Evolutionary conservation across 1,140 invertebrate genomes (phyloP).

Genomic region (Heliconius nattereri): DNA sequence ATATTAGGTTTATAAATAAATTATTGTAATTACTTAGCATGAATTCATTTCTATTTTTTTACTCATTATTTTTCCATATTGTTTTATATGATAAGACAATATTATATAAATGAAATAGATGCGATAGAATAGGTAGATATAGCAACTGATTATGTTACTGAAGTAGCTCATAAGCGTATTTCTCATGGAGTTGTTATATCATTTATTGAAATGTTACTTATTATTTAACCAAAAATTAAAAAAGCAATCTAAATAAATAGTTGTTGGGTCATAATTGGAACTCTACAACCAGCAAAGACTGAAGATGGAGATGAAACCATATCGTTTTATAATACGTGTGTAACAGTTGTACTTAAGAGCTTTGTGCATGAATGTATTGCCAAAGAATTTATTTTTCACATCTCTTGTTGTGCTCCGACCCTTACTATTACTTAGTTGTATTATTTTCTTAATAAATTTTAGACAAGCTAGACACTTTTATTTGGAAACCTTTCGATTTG

Average conservation of each 20-base stretch:
- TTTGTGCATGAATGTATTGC: slow-evolving; percentile 54
- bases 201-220: slow-evolving; percentile 55
- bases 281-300: slow-evolving; percentile 77
- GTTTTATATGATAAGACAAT: slow-evolving; percentile 38
- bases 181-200: slow-evolving; percentile 48
- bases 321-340: slow-evolving; percentile 77
- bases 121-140: slow-evolving; percentile 25
- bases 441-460: slow-evolving; percentile 44
- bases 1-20: slow-evolving; percentile 37
- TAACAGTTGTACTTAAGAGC: slow-evolving; percentile 67
- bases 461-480: slow-evolving; percentile 37
- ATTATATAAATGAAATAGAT: slow-evolving; percentile 27
- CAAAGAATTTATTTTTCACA: slow-evolving; percentile 59
- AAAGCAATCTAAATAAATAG: slow-evolving; percentile 58
- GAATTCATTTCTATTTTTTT: slow-evolving; percentile 54
- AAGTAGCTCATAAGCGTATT: slow-evolving; percentile 23
- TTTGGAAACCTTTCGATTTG: slow-evolving; percentile 22
- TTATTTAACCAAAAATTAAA: slow-evolving; percentile 61
- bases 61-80: slow-evolving; percentile 36
- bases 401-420: slow-evolving; percentile 44
- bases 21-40: slow-evolving; percentile 42
- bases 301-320: slow-evolving; percentile 77
- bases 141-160: slow-evolving; percentile 32
- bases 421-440: slow-evolving; percentile 33
- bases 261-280: slow-evolving; percentile 73